These are phyloP conservation scores for Hippoglossus hippoglossus DNA, from an alignment of 2,797 vertebrate species.

Conservation along the genomic window DNA sequence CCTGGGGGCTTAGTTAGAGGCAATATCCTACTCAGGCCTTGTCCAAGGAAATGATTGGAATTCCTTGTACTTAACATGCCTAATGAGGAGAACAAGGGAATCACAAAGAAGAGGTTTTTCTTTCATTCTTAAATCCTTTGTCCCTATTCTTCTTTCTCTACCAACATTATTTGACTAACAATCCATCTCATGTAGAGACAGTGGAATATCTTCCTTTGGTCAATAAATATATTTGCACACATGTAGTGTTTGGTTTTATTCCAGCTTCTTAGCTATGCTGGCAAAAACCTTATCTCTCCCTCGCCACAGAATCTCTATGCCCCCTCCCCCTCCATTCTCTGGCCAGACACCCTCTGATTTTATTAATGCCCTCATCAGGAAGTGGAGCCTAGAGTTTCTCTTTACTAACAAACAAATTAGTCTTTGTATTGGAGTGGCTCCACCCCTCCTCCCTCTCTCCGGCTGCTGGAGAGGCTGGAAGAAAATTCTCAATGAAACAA, in stretches of 20 bases:
- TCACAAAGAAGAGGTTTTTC: conserved; percentile 45
- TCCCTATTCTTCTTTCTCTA: conserved; percentile 12
- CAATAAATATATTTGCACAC: conserved; percentile 23
- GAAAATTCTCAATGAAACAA: conserved; percentile 86
- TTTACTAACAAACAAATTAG: conserved; percentile 88
- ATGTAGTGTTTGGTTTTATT: conserved; percentile 45
- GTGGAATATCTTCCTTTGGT: neutral
- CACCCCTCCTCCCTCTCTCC: conserved; percentile 63
- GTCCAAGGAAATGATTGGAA: conserved; percentile 78
- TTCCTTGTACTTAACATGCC: conserved; percentile 74
- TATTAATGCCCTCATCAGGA: conserved; percentile 85
- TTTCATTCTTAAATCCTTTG: conserved; percentile 33
- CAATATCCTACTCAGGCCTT: conserved; percentile 61
- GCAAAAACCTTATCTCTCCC: conserved; percentile 62
- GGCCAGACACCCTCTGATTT: conserved; percentile 69
- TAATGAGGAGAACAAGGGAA: conserved; percentile 68
- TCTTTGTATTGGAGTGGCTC: conserved; percentile 83
- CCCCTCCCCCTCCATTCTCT: conserved; percentile 34
- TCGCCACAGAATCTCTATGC: conserved; percentile 48
- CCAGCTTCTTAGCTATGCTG: conserved; percentile 41
- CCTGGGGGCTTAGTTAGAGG: conserved; percentile 63
- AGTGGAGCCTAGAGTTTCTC: conserved; percentile 83
- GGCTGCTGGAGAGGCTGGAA: conserved; percentile 75
- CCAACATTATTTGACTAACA: neutral
- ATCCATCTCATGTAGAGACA: neutral